A percentile compares a stretch with the other conserved stretches of the same genome.
These are phyloP conservation scores for Microtus pennsylvanicus DNA, from an alignment of 2,113 vertebrate genomes.

Conservation along the genomic window DNA sequence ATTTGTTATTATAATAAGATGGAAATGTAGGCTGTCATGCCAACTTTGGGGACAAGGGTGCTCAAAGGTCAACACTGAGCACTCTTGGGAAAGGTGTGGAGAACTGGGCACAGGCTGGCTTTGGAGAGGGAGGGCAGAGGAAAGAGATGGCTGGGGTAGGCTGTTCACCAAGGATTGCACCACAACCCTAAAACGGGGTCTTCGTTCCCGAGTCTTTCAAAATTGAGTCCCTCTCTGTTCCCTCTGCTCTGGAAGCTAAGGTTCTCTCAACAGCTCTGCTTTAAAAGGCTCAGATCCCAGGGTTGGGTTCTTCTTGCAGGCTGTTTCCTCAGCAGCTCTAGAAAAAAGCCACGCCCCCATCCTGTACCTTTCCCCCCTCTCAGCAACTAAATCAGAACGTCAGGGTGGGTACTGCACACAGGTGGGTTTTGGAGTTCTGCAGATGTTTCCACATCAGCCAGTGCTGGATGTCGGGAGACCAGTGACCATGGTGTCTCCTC, in stretches of 20 bases:
- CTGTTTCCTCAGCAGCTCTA: neutral
- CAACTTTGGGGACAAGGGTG: too few species aligned
- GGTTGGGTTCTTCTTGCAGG: neutral
- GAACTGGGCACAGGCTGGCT: neutral
- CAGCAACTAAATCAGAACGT: neutral
- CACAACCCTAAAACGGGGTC: neutral
- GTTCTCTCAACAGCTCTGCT: neutral
- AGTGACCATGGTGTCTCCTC: neutral
- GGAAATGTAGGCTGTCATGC: neutral
- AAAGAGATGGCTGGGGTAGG: neutral
- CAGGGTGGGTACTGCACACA: neutral
- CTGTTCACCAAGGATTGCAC: neutral
- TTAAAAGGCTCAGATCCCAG: neutral
- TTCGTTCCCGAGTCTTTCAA: neutral
- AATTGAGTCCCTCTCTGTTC: neutral
- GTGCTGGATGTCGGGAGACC: neutral
- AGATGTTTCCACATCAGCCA: neutral
- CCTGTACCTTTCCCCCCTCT: too few species aligned
- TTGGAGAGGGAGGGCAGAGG: neutral
- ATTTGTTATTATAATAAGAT: neutral
- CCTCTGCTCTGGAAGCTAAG: neutral
- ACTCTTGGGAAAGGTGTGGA: neutral
- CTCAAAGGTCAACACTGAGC: neutral
- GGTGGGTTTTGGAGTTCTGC: neutral
- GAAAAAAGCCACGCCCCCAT: neutral